phyloP scores from a whole-genome alignment of 2,888 invertebrate genomes.

The Coecobrya sp. region DNA sequence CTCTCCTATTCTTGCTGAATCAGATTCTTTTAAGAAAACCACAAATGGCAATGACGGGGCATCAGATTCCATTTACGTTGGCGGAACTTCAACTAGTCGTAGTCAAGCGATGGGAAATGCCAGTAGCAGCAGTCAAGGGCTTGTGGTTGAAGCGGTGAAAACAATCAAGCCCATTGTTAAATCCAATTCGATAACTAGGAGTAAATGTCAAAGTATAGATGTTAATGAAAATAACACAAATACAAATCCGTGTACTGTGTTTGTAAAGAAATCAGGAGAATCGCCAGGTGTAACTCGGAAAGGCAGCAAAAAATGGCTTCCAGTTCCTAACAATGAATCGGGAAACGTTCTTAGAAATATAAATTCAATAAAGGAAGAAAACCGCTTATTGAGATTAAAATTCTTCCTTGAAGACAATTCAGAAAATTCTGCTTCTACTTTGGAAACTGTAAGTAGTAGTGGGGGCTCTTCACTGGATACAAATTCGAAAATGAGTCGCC shows the following conservation, averaged over 20 bases:
- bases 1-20: background rate
- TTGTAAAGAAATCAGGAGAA: conserved; percentile 46
- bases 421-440: conserved; percentile 29
- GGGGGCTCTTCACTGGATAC: background rate
- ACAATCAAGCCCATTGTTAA: conserved; percentile 60
- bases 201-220: conserved; percentile 43
- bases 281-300: conserved; percentile 23
- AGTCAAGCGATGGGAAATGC: conserved; percentile 76
- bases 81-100: background rate
- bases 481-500: conserved; percentile 68
- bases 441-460: background rate
- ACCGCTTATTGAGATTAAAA: conserved; percentile 68
- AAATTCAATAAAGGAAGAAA: conserved; percentile 74
- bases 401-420: conserved; percentile 73
- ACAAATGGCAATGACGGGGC: conserved; percentile 15
- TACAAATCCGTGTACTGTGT: background rate
- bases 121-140: conserved; percentile 54
- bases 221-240: conserved; percentile 65
- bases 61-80: background rate
- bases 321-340: conserved; percentile 18
- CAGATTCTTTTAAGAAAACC: background rate
- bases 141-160: conserved; percentile 52
- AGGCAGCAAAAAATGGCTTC: background rate
- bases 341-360: conserved; percentile 57
- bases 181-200: conserved; percentile 32